These are phyloP conservation scores for Actinostola sp. DNA, from an alignment of 92 coral and sea anemone genomes.

Conservation along the genomic window DNA sequence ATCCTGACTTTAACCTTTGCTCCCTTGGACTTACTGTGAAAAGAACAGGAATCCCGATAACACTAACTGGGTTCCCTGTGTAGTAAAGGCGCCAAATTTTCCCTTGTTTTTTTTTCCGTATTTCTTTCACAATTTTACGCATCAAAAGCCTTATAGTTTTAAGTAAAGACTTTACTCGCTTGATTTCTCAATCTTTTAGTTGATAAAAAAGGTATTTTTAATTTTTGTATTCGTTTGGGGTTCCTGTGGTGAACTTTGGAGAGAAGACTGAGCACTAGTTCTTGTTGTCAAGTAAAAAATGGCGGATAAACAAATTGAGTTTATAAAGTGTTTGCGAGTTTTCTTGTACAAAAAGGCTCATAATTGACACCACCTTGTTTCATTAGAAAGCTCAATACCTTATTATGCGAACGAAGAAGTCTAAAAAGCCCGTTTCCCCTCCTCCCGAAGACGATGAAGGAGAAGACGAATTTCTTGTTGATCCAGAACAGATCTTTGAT, in stretches of 20 bases:
- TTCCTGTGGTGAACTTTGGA: neutral
- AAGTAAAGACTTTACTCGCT: no score
- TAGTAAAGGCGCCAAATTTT: neutral
- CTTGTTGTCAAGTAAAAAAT: slow-evolving; percentile 81
- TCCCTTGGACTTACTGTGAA: neutral
- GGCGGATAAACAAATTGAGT: slow-evolving; percentile 86
- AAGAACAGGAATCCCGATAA: slow-evolving; percentile 15
- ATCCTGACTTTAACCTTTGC: slow-evolving; percentile 1
- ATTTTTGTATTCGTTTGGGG: neutral
- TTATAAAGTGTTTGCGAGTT: neutral
- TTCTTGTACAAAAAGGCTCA: no score
- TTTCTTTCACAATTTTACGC: no score
- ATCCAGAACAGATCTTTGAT: slow-evolving; percentile 94
- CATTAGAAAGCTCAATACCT: neutral
- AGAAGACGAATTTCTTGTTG: slow-evolving; percentile 79
- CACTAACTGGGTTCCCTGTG: slow-evolving; percentile 7
- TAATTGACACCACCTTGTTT: neutral
- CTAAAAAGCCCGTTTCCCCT: slow-evolving; percentile 55
- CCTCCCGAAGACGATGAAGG: slow-evolving; percentile 70
- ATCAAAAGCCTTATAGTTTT: no score
- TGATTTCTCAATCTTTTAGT: neutral
- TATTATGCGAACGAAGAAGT: slow-evolving; percentile 64
- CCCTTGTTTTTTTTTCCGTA: neutral
- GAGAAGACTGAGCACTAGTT: slow-evolving; percentile 2
- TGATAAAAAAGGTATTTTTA: neutral